Percentiles rank a stretch among this genome's conserved stretches.
Evolutionary conservation across 2,888 invertebrate species (phyloP).

Genomic region (Dione juno): DNA sequence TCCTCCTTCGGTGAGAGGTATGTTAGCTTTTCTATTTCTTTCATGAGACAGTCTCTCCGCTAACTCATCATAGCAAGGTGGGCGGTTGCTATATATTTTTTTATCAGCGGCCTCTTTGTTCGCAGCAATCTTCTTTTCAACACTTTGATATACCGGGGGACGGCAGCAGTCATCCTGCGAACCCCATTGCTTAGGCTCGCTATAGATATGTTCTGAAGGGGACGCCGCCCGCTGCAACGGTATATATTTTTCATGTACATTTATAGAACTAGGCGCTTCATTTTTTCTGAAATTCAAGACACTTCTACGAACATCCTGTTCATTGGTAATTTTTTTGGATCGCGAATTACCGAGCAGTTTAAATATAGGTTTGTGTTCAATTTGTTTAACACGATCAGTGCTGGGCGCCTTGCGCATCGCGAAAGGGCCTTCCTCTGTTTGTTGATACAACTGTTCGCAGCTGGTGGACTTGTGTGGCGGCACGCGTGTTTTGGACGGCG

Average conservation of each 20-base stretch:
- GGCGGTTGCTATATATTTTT: slow-evolving; percentile 70
- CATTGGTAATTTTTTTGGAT: slow-evolving; percentile 69
- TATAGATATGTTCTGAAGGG: slow-evolving; percentile 72
- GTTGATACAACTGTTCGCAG: slow-evolving; percentile 79
- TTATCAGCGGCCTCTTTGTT: slow-evolving; percentile 64
- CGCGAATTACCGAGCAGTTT: slow-evolving; percentile 75
- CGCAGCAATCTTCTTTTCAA: slow-evolving; percentile 73
- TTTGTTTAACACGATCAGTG: slow-evolving; percentile 74
- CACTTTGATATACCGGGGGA: slow-evolving; percentile 76
- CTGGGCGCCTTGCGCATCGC: slow-evolving; percentile 78
- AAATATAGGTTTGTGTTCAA: slow-evolving; percentile 74
- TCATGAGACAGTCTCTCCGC: slow-evolving; percentile 75
- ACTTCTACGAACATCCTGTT: slow-evolving; percentile 69
- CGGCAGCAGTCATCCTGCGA: slow-evolving; percentile 73
- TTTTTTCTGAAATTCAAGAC: slow-evolving; percentile 75
- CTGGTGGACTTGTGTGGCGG: slow-evolving; percentile 76
- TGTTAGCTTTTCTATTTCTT: slow-evolving; percentile 74
- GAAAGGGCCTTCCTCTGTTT: slow-evolving; percentile 69
- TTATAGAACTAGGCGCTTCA: slow-evolving; percentile 65
- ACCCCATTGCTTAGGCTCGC: slow-evolving; percentile 73
- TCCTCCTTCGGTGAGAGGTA: slow-evolving; percentile 60
- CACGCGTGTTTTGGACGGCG: slow-evolving; percentile 68
- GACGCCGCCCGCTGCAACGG: slow-evolving; percentile 70
- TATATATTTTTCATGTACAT: slow-evolving; percentile 78
- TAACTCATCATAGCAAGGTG: slow-evolving; percentile 79